Evolutionary conservation across 2,888 invertebrate species (phyloP).

Genomic region (Synanthedon vespiformis): DNA sequence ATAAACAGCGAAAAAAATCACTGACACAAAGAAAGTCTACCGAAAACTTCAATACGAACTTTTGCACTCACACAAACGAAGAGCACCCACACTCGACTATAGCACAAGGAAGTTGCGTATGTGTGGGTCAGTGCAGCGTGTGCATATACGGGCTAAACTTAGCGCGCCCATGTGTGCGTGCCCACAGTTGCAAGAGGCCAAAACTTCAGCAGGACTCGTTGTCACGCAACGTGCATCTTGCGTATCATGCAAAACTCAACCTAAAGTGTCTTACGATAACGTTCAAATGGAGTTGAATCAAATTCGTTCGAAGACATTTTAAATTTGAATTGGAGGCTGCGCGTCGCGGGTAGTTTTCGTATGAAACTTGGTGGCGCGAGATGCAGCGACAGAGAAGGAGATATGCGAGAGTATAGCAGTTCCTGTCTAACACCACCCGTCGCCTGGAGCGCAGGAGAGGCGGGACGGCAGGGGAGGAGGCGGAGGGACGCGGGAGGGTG

Average conservation of each 20-base stretch:
- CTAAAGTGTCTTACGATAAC: background rate
- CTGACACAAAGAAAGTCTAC: conserved; percentile 69
- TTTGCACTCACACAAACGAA: conserved; percentile 40
- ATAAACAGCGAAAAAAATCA: conserved; percentile 62
- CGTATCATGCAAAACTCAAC: background rate
- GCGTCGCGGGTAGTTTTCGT: conserved; percentile 68
- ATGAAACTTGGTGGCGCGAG: conserved; percentile 63
- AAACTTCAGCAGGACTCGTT: conserved; percentile 39
- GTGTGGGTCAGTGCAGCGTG: conserved; percentile 54
- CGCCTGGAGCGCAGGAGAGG: conserved; percentile 28
- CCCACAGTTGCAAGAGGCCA: conserved; percentile 57
- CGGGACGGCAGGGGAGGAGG: conserved; percentile 28
- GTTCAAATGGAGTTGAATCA: background rate
- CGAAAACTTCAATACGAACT: conserved; percentile 67
- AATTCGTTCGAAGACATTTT: conserved; percentile 19
- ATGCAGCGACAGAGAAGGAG: conserved; percentile 43
- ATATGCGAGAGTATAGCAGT: conserved; percentile 25
- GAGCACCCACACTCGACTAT: conserved; percentile 19
- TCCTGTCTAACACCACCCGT: conserved; percentile 40
- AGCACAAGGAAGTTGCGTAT: conserved; percentile 33
- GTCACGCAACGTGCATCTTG: conserved; percentile 11
- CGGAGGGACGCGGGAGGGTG: conserved; percentile 29
- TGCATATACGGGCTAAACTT: conserved; percentile 55
- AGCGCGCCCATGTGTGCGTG: conserved; percentile 41
- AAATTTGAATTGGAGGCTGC: conserved; percentile 24